Evolutionary conservation across 2,888 invertebrate genomes (phyloP).

Genomic region (Unio delphinus): DNA sequence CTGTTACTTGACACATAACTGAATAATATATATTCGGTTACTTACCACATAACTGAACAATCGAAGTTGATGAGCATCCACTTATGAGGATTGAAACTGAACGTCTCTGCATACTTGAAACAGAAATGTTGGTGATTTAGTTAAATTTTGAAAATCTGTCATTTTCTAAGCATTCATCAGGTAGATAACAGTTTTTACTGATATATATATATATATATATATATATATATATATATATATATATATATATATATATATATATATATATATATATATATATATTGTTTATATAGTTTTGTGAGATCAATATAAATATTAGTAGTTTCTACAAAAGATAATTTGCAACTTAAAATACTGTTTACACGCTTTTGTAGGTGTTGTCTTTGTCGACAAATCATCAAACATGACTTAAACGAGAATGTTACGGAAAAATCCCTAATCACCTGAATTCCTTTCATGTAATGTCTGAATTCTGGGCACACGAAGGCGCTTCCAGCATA

Average conservation of each 20-base stretch:
- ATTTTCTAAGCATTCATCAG: not conserved
- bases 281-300: too few relatives aligned
- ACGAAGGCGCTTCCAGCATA: slow-evolving; percentile 95
- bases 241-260: too few relatives aligned
- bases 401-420: not conserved
- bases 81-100: slow-evolving; percentile 98
- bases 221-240: too few relatives aligned
- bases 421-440: not conserved
- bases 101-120: slow-evolving; percentile 83
- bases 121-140: not conserved
- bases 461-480: slow-evolving; percentile 93
- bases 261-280: too few relatives aligned
- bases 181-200: too few relatives aligned
- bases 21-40: not conserved
- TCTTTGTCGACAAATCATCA: not conserved
- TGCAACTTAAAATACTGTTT: too few relatives aligned
- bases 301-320: too few relatives aligned
- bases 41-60: slow-evolving; percentile 94
- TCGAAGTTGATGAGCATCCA: slow-evolving; percentile 99
- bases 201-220: too few relatives aligned
- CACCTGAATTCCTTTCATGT: slow-evolving; percentile 80
- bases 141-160: not conserved
- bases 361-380: not conserved
- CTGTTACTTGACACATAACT: not conserved
- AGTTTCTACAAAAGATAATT: too few relatives aligned